Conservation (phyloP, 2,888 invertebrate species). For the Chymomyza caudatula region DNA sequence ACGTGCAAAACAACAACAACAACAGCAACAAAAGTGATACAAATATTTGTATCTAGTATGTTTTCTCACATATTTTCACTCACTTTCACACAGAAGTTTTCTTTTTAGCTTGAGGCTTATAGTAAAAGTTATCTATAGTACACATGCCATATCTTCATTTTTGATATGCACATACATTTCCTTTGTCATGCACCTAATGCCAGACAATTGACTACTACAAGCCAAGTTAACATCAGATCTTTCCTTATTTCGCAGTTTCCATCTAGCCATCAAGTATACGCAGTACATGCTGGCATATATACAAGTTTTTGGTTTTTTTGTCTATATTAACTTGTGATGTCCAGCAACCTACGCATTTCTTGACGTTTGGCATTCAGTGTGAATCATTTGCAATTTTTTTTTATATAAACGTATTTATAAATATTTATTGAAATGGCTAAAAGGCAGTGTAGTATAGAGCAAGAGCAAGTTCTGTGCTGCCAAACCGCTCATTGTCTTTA, state of each 20-base stretch:
- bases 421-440: background rate
- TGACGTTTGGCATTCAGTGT: background rate
- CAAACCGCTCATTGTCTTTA: background rate
- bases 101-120: constrained; percentile 35
- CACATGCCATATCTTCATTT: constrained; percentile 5
- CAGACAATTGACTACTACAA: background rate
- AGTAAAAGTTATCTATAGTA: background rate
- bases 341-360: constrained; percentile 1
- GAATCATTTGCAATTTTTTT: background rate
- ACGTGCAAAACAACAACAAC: constrained; percentile 41
- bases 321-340: background rate
- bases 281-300: background rate
- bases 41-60: constrained; percentile 48
- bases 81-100: constrained; percentile 13
- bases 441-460: no score
- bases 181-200: background rate
- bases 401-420: background rate
- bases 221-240: background rate
- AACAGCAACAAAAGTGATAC: constrained; percentile 21
- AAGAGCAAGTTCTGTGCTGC: background rate
- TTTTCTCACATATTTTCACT: constrained; percentile 41
- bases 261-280: background rate
- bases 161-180: background rate
- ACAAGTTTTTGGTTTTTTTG: background rate
- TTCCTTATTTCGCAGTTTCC: background rate